phyloP scores from a whole-genome alignment of 1,140 invertebrate genomes.

The Liolophura sinensis region DNA sequence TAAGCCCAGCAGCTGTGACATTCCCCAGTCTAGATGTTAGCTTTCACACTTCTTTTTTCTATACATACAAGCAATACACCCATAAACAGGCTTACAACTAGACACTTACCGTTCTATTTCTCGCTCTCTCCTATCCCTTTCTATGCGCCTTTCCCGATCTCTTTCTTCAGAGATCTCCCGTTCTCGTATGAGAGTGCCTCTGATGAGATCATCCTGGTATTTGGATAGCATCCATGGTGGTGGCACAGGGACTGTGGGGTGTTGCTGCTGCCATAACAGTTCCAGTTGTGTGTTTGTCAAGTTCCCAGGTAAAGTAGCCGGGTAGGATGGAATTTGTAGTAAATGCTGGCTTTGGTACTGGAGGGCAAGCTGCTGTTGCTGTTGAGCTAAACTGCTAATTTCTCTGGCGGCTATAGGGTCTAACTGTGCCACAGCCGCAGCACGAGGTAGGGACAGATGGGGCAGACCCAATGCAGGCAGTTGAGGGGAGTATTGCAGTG shows the following conservation, averaged over 20 bases:
- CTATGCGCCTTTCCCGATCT: slow-evolving; percentile 53
- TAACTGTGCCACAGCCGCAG: slow-evolving; percentile 13
- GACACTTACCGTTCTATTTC: slow-evolving; percentile 58
- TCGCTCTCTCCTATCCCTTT: slow-evolving; percentile 57
- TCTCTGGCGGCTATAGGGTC: no score
- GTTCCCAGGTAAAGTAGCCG: slow-evolving; percentile 25
- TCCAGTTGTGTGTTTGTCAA: slow-evolving; percentile 52
- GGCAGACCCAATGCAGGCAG: slow-evolving; percentile 19
- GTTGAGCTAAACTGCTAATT: slow-evolving; percentile 28
- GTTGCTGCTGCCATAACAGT: slow-evolving; percentile 57
- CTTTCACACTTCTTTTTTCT: no score
- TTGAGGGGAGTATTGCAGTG: slow-evolving; percentile 15
- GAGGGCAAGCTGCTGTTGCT: slow-evolving; percentile 33
- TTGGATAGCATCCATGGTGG: slow-evolving; percentile 48
- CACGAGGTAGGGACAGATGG: slow-evolving; percentile 29
- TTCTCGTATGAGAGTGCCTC: slow-evolving; percentile 59
- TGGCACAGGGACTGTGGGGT: slow-evolving; percentile 46
- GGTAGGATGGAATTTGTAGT: slow-evolving; percentile 19
- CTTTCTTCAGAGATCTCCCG: slow-evolving; percentile 59
- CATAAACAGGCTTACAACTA: no score
- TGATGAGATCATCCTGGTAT: slow-evolving; percentile 46
- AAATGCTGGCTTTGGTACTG: slow-evolving; percentile 40
- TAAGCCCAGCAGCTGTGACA: no score
- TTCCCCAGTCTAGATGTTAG: no score
- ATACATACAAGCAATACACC: no score